phyloP scores from a whole-genome alignment of 2,797 vertebrate genomes.

The Sebastes glaucus region DNA sequence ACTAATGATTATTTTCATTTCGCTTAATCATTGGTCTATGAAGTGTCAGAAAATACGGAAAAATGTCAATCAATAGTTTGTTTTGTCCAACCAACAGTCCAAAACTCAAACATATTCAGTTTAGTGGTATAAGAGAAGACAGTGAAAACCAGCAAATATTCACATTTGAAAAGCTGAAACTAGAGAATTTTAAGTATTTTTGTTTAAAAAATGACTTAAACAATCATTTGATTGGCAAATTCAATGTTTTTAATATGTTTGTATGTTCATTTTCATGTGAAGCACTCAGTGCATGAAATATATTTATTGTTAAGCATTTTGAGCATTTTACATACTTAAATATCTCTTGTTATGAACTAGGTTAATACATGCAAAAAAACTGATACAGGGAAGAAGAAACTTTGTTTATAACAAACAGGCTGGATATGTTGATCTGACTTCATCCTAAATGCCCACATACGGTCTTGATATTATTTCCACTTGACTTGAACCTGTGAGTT shows the following conservation, averaged over 20 bases:
- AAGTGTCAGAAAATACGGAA: no score
- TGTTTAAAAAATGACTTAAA: neutral
- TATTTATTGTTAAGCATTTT: no score
- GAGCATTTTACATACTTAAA: neutral
- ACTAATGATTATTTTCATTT: neutral
- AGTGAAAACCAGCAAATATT: neutral
- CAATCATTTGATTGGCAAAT: neutral
- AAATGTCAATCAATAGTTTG: neutral
- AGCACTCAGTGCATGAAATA: no score
- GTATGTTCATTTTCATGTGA: neutral
- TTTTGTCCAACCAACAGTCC: neutral
- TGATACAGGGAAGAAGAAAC: neutral
- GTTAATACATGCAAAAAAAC: neutral
- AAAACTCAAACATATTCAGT: no score
- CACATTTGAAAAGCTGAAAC: no score
- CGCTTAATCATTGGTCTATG: neutral
- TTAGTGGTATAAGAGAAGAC: neutral
- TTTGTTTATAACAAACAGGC: neutral
- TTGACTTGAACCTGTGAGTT: slow-evolving; percentile 15
- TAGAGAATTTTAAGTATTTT: no score
- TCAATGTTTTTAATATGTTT: neutral
- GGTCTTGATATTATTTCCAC: slow-evolving; percentile 5
- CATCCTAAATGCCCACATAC: neutral
- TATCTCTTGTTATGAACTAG: neutral
- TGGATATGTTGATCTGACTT: neutral